phyloP scores from a whole-genome alignment of 2,797 vertebrate species.

The Cyclopterus lumpus region DNA sequence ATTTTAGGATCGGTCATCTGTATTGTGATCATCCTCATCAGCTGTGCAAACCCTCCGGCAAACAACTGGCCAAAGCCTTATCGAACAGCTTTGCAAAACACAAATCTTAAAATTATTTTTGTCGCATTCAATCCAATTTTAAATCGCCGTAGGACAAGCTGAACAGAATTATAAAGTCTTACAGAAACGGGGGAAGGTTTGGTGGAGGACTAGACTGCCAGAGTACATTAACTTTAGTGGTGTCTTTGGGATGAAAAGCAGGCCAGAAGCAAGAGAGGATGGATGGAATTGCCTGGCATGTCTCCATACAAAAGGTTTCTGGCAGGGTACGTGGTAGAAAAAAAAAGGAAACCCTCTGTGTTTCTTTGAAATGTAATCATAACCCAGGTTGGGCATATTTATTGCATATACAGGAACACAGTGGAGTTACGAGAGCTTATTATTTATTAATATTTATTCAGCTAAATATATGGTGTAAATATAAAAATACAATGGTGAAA shows the following conservation, averaged over 20 bases:
- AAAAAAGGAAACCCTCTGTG: conserved; percentile 60
- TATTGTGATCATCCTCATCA: conserved; percentile 56
- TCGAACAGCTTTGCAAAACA: conserved; percentile 37
- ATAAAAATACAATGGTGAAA: conserved; percentile 52
- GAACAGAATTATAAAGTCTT: conserved; percentile 30
- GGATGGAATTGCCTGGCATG: conserved; percentile 66
- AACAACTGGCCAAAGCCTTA: conserved; percentile 36
- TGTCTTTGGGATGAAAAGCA: conserved; percentile 65
- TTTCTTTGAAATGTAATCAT: conserved; percentile 77
- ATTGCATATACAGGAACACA: conserved; percentile 66
- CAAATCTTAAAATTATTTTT: conserved; percentile 35
- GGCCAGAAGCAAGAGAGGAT: conserved; percentile 55
- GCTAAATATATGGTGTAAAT: conserved; percentile 50
- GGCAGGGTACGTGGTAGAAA: conserved; percentile 54
- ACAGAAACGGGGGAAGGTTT: conserved; percentile 34
- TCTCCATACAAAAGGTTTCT: conserved; percentile 69
- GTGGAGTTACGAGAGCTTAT: conserved; percentile 38
- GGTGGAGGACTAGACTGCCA: conserved; percentile 24
- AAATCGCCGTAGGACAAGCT: conserved; percentile 25
- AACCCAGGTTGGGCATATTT: conserved; percentile 70
- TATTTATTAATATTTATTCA: conserved; percentile 70
- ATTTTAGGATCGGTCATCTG: conserved; percentile 57
- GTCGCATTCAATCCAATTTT: conserved; percentile 27
- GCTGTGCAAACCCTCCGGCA: conserved; percentile 33
- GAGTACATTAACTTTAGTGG: conserved; percentile 50